Base-by-base conservation (phyloP, 2,113 vertebrate genomes). In the Pseudorasbora parva region DNA sequence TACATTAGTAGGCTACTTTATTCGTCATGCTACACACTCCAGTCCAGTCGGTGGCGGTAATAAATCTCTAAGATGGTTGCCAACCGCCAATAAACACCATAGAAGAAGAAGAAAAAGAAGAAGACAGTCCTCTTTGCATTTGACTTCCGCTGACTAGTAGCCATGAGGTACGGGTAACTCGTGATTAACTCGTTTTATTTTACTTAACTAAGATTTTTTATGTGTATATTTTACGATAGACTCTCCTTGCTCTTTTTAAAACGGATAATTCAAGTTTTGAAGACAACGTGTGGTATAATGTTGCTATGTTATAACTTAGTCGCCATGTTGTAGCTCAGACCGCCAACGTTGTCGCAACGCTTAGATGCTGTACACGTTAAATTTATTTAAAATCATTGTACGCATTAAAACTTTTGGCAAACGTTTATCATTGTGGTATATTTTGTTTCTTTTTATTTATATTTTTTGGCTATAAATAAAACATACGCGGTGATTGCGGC, bases 61-160 rank as follows among this genome's bases (percentile, higher is more conserved):
- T 49, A 4, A 4, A 7, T 1, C 5, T 37, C 7, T 37, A 37
- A 37, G 37, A n/a, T 37, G 37, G 33, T 6, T 7, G 37, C 37
- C 5, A 37, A 37, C 37, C 5, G 5, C 37, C 5, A 37, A 7
- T 37, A 7, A 37, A 37, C n/a, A n/a, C n/a, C n/a, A n/a, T n/a
- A 37, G 37, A 37, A n/a, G n/a, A n/a, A n/a, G n/a, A n/a, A n/a
- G n/a, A n/a, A n/a, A 37, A 37, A 37, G 47, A 49, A 49, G 14
- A 49, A 15, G 11, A 41, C 54, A 12, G 17, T 30, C 6, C 37
- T 30, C 30, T 37, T 7, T 8, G 25, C 54, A 41, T 47, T 56
- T 19, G 54, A n/a, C 27, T 77, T 77, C 74, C 74, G 30, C 21
- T 41, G 51, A 77, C 21, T 12, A 59, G 19, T 64, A 81, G 79